Percentiles rank a stretch among this genome's conserved stretches.
phyloP scores from a whole-genome alignment of 2,113 vertebrate genomes.

The Thamnophis sirtalis region DNA sequence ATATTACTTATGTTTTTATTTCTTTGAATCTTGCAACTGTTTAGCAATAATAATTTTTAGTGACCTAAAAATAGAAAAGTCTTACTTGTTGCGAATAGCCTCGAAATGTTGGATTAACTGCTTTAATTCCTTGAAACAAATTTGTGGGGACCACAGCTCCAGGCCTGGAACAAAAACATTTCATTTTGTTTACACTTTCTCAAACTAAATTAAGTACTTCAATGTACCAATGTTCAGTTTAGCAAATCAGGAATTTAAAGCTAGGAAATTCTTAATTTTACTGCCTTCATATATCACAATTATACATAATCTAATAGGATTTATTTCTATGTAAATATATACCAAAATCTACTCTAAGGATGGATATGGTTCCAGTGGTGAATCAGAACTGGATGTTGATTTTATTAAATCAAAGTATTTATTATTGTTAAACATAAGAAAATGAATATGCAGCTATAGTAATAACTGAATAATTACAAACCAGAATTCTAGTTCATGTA shows the following conservation, averaged over 20 bases:
- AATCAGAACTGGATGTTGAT: neutral
- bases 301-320: neutral
- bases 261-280: neutral
- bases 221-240: neutral
- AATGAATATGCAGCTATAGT: neutral
- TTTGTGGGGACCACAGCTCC: conserved; percentile 93
- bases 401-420: neutral
- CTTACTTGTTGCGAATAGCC: conserved; percentile 96
- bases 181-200: conserved; percentile 15
- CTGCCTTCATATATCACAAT: neutral
- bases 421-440: neutral
- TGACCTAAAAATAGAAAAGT: conserved; percentile 10
- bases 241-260: neutral
- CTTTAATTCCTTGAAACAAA: conserved; percentile 97
- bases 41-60: neutral
- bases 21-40: neutral
- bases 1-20: neutral
- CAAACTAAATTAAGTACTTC: neutral
- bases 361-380: neutral
- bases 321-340: neutral
- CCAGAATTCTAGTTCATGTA: neutral
- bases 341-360: neutral
- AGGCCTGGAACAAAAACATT: conserved; percentile 71
- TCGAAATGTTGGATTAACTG: conserved; percentile 93
- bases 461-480: neutral